These are phyloP conservation scores for Caloenas nicobarica DNA, from an alignment of 2,113 vertebrate species.

Conservation along the genomic window DNA sequence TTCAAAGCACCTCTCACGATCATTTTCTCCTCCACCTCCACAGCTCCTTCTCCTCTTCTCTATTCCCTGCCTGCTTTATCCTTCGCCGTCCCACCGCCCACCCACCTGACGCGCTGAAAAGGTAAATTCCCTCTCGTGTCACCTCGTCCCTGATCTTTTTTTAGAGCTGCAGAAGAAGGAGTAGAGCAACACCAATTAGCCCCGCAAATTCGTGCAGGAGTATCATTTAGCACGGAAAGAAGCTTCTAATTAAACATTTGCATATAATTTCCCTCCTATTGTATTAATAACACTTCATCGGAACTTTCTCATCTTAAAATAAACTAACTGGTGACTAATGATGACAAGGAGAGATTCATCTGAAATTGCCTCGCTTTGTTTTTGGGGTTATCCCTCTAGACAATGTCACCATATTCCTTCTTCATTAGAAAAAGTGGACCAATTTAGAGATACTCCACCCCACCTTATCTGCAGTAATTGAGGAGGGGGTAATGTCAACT, in stretches of 20 bases:
- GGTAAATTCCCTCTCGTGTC: neutral
- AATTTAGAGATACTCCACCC: neutral
- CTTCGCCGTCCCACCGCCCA: neutral
- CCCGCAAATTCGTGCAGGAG: neutral
- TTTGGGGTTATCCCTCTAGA: neutral
- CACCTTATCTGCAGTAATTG: neutral
- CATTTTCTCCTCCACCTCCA: neutral
- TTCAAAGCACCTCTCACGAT: neutral
- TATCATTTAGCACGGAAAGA: neutral
- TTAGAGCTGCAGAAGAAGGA: neutral
- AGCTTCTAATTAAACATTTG: neutral
- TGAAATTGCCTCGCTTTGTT: rapidly evolving
- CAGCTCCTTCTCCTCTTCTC: neutral
- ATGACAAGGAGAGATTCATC: neutral
- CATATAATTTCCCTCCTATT: neutral
- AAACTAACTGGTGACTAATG: neutral
- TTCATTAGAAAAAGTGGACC: neutral
- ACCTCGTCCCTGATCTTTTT: neutral
- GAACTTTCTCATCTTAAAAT: neutral
- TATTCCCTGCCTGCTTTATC: neutral
- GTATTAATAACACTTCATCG: neutral
- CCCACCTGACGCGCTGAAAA: neutral
- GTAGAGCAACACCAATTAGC: neutral
- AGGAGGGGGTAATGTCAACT: too few species aligned
- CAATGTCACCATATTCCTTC: neutral